Conservation (phyloP, 2,113 vertebrate genomes). For the Cnemophilus loriae region DNA sequence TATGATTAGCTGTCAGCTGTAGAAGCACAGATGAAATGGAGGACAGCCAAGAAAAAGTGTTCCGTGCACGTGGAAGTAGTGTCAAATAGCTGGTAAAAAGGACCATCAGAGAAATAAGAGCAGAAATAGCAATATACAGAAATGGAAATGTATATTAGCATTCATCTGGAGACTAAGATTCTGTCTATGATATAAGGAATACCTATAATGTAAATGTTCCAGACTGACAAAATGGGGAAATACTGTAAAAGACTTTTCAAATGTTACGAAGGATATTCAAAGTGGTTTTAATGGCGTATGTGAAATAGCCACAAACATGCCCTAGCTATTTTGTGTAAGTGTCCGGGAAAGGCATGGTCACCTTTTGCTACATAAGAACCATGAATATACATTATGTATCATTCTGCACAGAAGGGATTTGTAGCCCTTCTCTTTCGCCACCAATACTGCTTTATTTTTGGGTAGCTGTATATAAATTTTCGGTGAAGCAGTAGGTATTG, state of each 20-base stretch:
- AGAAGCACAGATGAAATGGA: slow-evolving; percentile 4
- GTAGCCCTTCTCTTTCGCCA: background rate
- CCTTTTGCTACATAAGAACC: background rate
- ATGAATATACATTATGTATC: background rate
- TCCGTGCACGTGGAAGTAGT: background rate
- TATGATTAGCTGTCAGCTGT: background rate
- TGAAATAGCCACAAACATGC: background rate
- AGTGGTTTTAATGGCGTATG: background rate
- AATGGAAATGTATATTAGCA: background rate
- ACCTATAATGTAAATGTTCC: background rate
- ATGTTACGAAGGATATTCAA: background rate
- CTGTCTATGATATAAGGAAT: background rate
- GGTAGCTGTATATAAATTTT: background rate
- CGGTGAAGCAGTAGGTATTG: background rate
- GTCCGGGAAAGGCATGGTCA: background rate
- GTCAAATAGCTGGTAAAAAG: slow-evolving; percentile 7
- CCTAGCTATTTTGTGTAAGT: background rate
- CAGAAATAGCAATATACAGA: slow-evolving; percentile 3
- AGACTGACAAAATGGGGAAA: background rate
- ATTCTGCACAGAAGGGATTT: background rate
- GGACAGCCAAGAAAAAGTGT: background rate
- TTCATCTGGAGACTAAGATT: background rate
- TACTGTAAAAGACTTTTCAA: background rate
- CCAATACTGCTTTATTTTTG: background rate
- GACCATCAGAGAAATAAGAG: background rate